These are phyloP conservation scores for Archaeoteleia sp. DNA, from an alignment of 2,888 invertebrate genomes.

Conservation along the genomic window DNA sequence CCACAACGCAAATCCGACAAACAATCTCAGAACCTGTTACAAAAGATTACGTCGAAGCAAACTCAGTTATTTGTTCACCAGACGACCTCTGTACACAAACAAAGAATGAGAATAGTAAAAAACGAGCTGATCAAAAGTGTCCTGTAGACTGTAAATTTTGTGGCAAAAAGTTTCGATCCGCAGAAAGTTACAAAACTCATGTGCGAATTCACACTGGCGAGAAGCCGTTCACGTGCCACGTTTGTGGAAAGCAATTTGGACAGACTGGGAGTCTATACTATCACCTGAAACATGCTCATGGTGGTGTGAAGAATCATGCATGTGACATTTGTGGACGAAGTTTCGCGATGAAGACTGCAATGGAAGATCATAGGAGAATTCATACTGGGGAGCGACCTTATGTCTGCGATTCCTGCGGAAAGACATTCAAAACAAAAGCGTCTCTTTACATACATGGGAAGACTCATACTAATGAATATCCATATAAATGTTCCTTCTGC, in stretches of 20 bases:
- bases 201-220: conserved; percentile 59
- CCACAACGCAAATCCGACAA: not conserved
- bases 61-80: too few relatives aligned
- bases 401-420: conserved; percentile 76
- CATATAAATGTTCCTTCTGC: conserved; percentile 68
- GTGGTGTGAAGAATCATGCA: conserved; percentile 73
- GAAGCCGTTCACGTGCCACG: conserved; percentile 74
- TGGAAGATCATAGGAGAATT: conserved; percentile 70
- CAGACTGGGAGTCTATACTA: conserved; percentile 77
- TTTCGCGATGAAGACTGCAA: conserved; percentile 76
- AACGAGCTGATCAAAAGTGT: not conserved
- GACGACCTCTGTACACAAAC: too few relatives aligned
- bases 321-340: conserved; percentile 76
- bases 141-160: conserved; percentile 56
- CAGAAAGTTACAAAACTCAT: conserved; percentile 57
- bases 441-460: conserved; percentile 75
- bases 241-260: conserved; percentile 75
- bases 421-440: conserved; percentile 76
- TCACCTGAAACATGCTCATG: conserved; percentile 77
- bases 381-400: conserved; percentile 72
- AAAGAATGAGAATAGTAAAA: not conserved
- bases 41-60: too few relatives aligned
- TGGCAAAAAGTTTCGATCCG: conserved; percentile 56
- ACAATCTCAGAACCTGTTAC: not conserved
- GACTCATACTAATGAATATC: conserved; percentile 63